Evolutionary conservation across 2,797 vertebrate species (phyloP), one percentile per base, ranked within the genome.

Genomic region (Megaceryle alcyon): DNA sequence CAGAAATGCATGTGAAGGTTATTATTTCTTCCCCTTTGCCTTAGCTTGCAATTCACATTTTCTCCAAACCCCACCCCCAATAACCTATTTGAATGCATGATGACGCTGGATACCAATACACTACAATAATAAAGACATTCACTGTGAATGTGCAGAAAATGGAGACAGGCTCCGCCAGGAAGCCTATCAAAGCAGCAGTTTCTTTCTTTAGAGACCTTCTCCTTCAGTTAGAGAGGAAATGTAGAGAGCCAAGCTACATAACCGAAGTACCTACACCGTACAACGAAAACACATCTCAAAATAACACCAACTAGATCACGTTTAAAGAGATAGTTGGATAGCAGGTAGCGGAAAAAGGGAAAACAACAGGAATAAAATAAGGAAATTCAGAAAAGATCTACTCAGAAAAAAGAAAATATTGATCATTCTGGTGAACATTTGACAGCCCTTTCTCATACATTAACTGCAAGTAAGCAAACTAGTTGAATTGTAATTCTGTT

Each of bases 401-500:
- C 26, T 79, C 26, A 41, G 88, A 43, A 72, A 66, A 63, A 80
- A 68, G 7, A 41, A 35, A 90, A 94, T 7, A 46, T 96, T 95
- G 86, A 92, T 96, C 82, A 91, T 95, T 95, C 86, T 94, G 91
- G 92, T 88, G 96, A 97, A 97, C 94, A 95, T 98, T 97, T 97
- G 95, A 97, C 93, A 96, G 79, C 37, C 80, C 29, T 95, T 97
- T 81, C 94, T 98, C 95, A 95, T 97, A 94, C 71, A 97, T 98
- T 98, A 98, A 97, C 97, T 83, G 86, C 65, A 86, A 93, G 92
- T 92, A 95, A 95, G 77, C 78, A 89, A 91, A 86, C 94, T 94
- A 76, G 94, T 96, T 97, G 92, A 97, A 97, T 91, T 97, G 91
- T 97, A 97, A 98, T 96, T 97, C 66, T 88, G 68, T 94, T 96